Evolutionary conservation across 2,797 vertebrate genomes (phyloP).

Genomic region (Danio tinwini): DNA sequence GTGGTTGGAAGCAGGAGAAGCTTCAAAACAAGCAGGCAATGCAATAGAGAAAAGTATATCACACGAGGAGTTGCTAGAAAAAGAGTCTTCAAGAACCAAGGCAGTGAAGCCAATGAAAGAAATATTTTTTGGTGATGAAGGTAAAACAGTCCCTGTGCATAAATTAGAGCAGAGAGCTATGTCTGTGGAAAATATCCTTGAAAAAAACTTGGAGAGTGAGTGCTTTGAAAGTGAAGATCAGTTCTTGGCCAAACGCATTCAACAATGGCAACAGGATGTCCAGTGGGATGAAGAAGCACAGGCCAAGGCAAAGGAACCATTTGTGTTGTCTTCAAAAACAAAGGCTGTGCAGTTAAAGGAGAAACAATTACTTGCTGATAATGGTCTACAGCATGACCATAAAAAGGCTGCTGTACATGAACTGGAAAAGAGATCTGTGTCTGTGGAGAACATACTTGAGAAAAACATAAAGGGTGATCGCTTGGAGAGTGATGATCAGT

Average conservation of each 20-base stretch:
- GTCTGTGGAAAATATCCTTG: constrained; percentile 69
- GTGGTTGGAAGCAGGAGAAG: constrained; percentile 65
- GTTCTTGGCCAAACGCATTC: constrained; percentile 70
- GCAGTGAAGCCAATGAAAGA: constrained; percentile 57
- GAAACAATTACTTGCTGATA: constrained; percentile 60
- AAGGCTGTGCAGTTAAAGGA: constrained; percentile 53
- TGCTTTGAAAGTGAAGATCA: constrained; percentile 74
- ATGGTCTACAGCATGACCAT: constrained; percentile 31
- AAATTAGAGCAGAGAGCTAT: constrained; percentile 54
- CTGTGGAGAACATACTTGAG: constrained; percentile 70
- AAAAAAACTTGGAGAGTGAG: constrained; percentile 73
- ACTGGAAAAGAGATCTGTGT: constrained; percentile 51
- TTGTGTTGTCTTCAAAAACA: constrained; percentile 55
- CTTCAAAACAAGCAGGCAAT: constrained; percentile 52
- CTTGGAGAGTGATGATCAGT: constrained; percentile 73
- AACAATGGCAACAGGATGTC: constrained; percentile 75
- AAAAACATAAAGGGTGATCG: constrained; percentile 70
- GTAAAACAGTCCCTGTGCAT: constrained; percentile 51
- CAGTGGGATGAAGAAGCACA: constrained; percentile 52
- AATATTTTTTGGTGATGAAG: constrained; percentile 56
- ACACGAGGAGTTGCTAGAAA: constrained; percentile 45
- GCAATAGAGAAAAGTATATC: constrained; percentile 43
- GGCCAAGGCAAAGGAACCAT: constrained; percentile 53
- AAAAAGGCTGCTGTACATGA: constrained; percentile 50
- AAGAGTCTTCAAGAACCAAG: constrained; percentile 60